These are phyloP conservation scores for Chloebia gouldiae DNA, from an alignment of 2,113 vertebrate species.

Conservation along the genomic window DNA sequence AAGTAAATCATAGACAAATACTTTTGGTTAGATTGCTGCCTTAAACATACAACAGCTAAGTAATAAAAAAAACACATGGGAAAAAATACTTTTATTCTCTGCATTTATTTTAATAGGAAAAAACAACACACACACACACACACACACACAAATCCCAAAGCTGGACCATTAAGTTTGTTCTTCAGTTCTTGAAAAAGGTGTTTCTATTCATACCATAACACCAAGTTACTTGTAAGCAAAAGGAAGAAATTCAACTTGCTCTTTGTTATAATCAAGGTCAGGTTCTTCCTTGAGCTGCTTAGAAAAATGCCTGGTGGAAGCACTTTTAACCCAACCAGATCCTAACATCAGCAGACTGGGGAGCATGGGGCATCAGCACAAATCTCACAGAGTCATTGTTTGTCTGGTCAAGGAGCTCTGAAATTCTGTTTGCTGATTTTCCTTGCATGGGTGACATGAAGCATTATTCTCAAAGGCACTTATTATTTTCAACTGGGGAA, in stretches of 20 bases:
- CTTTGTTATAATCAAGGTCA: not conserved
- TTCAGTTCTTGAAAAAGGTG: not conserved
- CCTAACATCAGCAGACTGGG: not conserved
- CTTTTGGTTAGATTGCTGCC: not conserved
- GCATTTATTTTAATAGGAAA: not conserved
- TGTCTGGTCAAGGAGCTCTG: not conserved
- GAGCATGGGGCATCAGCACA: not conserved
- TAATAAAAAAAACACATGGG: not conserved
- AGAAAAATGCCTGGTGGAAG: not conserved
- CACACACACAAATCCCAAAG: fast-evolving
- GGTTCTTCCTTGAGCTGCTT: not conserved
- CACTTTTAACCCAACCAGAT: not conserved
- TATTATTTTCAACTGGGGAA: not conserved
- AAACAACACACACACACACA: fast-evolving
- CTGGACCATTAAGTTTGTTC: not conserved
- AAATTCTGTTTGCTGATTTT: not conserved
- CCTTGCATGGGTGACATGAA: not conserved
- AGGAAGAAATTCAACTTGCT: not conserved
- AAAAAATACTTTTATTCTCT: not conserved
- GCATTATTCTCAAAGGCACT: not conserved
- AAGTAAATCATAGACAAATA: not conserved
- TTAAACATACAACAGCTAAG: not conserved
- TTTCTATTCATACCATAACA: not conserved
- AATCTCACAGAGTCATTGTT: not conserved
- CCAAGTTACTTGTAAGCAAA: not conserved